Evolutionary conservation across 2,797 vertebrate species (phyloP), one percentile per base, ranked within the genome.

Genomic region (Erpetoichthys calabaricus): DNA sequence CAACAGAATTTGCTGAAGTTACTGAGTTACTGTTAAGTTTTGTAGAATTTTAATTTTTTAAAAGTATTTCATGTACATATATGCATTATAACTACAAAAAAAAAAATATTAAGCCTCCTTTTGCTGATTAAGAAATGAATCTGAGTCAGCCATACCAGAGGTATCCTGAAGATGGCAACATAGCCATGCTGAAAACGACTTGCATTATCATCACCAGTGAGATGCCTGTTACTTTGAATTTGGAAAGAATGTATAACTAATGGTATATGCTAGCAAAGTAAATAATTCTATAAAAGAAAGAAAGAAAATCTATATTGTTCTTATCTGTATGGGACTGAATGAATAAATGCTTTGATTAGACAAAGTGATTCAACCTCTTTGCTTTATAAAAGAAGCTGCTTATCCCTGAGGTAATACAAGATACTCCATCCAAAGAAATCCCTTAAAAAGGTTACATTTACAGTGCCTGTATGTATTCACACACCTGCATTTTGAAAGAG

Each of bases 131-230:
- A 25, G 25, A 25, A 25, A 25, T 25, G 25, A 25, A 25, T 49
- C n/a, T 49, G 7, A 49, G 7, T n/a, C 47, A 49, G n/a, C 47
- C 7, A 49, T 54, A 44, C 43, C 44, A 44, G 42, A 43, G 4
- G 51, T 44, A 8, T 41, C 60, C 82, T 76, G 65, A 54, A 74
- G 83, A 70, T 75, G 75, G 68, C 75, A 76, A 25, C 80, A 71
- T 80, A 76, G 77, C 8, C 68, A 73, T 66, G 56, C 60, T 9
- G 10, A 63, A 65, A 9, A 45, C 45, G 7, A 47, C 47, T 45
- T 10, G 49, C 43, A n/a, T 58, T 42, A 5, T 60, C 61, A 60
- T 65, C 59, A 62, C 63, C 47, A 43, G 45, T 47, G 3, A 45
- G 59, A 60, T 45, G 65, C 63, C 68, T 71, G 70, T 67, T 61